phyloP scores from a whole-genome alignment of 1,140 invertebrate genomes.

The Mylabris phalerata region DNA sequence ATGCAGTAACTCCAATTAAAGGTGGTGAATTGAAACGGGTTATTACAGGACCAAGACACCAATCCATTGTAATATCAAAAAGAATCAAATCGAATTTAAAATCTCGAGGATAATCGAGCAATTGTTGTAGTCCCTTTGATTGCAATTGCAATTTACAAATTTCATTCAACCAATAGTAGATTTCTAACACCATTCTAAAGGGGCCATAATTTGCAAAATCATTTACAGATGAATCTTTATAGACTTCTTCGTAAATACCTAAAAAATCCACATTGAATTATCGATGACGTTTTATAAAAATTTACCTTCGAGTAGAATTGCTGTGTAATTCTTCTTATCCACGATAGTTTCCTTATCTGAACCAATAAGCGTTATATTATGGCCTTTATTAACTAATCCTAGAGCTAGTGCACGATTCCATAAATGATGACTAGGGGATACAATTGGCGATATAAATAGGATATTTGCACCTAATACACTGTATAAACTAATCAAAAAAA shows the following conservation, averaged over 20 bases:
- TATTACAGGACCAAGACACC: slow-evolving; percentile 20
- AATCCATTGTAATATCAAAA: slow-evolving; percentile 25
- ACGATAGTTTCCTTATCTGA: slow-evolving; percentile 16
- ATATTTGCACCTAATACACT: slow-evolving; percentile 3
- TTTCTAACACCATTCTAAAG: neutral
- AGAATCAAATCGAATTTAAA: slow-evolving; percentile 32
- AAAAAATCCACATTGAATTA: too few species aligned
- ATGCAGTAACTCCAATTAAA: slow-evolving; percentile 1
- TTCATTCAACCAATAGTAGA: neutral
- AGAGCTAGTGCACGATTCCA: slow-evolving; percentile 22
- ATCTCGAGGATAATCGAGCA: slow-evolving; percentile 21
- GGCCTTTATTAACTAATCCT: slow-evolving; percentile 21
- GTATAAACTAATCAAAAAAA: too few species aligned
- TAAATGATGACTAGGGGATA: slow-evolving; percentile 17
- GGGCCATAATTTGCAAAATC: neutral
- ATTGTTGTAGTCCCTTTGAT: slow-evolving; percentile 1
- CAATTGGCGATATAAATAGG: neutral
- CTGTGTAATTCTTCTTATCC: slow-evolving; percentile 19
- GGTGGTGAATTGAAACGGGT: too few species aligned
- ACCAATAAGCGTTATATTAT: slow-evolving; percentile 29
- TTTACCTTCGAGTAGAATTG: slow-evolving; percentile 25
- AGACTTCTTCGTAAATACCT: too few species aligned
- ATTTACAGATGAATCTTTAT: neutral
- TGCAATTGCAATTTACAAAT: neutral
- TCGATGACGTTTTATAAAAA: neutral